Evolutionary conservation across 2,113 vertebrate genomes (phyloP).

Genomic region (Capreolus pygargus): DNA sequence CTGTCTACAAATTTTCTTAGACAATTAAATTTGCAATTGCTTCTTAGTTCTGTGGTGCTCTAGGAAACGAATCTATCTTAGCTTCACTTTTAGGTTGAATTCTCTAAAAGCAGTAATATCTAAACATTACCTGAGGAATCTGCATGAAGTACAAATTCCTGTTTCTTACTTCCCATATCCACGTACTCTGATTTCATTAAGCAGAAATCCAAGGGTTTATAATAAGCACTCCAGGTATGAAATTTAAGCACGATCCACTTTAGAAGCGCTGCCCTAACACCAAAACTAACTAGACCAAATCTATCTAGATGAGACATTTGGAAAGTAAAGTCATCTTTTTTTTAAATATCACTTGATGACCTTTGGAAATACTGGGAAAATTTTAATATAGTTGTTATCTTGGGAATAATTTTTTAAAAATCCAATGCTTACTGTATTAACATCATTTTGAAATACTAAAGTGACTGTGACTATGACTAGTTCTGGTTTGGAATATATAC

Average conservation of each 20-base stretch:
- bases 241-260: background rate
- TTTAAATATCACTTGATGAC: background rate
- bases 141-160: background rate
- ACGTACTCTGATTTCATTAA: background rate
- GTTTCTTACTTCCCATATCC: background rate
- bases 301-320: background rate
- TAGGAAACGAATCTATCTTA: background rate
- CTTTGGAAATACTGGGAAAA: background rate
- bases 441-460: background rate
- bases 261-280: background rate
- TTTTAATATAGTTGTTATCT: background rate
- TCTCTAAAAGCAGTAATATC: background rate
- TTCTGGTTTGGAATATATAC: background rate
- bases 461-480: background rate
- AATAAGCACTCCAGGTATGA: background rate
- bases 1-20: background rate
- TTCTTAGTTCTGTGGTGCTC: background rate
- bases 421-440: background rate
- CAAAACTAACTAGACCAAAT: background rate
- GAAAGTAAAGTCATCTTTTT: slow-evolving; percentile 30
- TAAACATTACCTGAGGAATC: background rate
- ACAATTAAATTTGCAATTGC: background rate
- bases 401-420: background rate
- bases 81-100: background rate
- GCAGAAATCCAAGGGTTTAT: background rate